These are phyloP conservation scores for Cyprinella venusta DNA, from an alignment of 2,797 vertebrate genomes.

Conservation along the genomic window DNA sequence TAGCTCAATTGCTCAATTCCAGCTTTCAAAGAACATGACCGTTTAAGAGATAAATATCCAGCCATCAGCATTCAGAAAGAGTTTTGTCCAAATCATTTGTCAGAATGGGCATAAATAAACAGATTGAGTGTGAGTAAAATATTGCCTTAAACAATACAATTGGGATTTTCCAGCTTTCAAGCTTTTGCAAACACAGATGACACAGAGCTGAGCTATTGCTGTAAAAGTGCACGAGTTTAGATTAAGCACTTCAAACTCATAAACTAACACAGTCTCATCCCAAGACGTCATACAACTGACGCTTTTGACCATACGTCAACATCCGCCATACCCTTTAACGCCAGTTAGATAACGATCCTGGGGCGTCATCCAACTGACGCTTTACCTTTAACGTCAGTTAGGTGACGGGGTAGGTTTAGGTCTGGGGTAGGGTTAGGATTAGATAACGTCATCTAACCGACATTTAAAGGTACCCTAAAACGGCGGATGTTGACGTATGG, in stretches of 20 bases:
- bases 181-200: not conserved
- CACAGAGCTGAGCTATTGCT: no score
- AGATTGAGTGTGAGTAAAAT: not conserved
- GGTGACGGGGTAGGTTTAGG: no score
- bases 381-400: no score
- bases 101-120: conserved; percentile 10
- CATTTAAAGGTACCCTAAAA: no score
- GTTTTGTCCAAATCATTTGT: conserved; percentile 27
- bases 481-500: no score
- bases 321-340: no score
- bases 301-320: no score
- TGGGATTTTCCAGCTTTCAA: not conserved
- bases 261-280: not conserved
- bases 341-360: no score
- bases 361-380: no score
- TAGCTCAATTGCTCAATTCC: conserved; percentile 63
- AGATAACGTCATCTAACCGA: no score
- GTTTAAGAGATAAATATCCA: conserved; percentile 61
- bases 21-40: conserved; percentile 60
- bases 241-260: not conserved
- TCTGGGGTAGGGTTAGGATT: no score
- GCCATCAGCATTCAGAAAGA: conserved; percentile 52
- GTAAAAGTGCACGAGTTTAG: not conserved
- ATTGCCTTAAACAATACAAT: not conserved
- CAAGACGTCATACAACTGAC: no score